A percentile compares a stretch with the other conserved stretches of the same genome.
These are phyloP conservation scores for Manduca sexta DNA, from an alignment of 1,140 invertebrate species.

Conservation along the genomic window DNA sequence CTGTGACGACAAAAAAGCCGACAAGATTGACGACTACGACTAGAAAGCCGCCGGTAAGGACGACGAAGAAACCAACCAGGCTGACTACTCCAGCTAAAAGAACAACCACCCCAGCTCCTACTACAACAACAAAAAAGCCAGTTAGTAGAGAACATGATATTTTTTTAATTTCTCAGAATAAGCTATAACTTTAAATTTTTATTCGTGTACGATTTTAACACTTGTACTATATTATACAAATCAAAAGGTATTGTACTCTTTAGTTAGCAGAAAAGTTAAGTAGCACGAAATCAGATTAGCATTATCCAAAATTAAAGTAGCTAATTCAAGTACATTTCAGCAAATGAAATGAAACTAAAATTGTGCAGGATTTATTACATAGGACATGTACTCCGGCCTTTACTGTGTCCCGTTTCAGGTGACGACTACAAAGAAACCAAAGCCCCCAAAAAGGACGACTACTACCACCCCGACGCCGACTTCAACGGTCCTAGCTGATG, in stretches of 20 bases:
- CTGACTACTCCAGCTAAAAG: conserved; percentile 28
- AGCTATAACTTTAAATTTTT: too few relatives aligned
- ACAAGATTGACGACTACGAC: conserved; percentile 5
- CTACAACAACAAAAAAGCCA: conserved; percentile 68
- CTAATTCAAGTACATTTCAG: too few relatives aligned
- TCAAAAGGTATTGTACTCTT: too few relatives aligned
- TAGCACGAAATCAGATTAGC: too few relatives aligned
- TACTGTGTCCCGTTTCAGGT: conserved; percentile 43
- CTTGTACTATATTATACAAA: too few relatives aligned
- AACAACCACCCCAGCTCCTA: conserved; percentile 44
- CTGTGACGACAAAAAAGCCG: conserved; percentile 36
- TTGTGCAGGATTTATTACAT: too few relatives aligned
- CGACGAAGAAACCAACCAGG: conserved; percentile 31
- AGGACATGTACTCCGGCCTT: conserved; percentile 20
- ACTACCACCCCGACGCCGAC: conserved; percentile 49
- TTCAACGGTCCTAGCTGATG: conserved; percentile 49
- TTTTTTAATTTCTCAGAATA: too few relatives aligned
- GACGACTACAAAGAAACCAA: conserved; percentile 68
- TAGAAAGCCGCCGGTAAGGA: conserved; percentile 18
- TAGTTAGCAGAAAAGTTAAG: too few relatives aligned
- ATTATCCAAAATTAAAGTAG: too few relatives aligned
- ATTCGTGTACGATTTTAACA: too few relatives aligned
- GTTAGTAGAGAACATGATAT: conserved; percentile 13
- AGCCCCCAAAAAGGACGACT: conserved; percentile 61
- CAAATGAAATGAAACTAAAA: too few relatives aligned